Evolutionary conservation across 53 echinoderm and acorn worm genomes (phyloP), one percentile per base, ranked within the genome.

Genomic region (Temnopleurus reevesii): DNA sequence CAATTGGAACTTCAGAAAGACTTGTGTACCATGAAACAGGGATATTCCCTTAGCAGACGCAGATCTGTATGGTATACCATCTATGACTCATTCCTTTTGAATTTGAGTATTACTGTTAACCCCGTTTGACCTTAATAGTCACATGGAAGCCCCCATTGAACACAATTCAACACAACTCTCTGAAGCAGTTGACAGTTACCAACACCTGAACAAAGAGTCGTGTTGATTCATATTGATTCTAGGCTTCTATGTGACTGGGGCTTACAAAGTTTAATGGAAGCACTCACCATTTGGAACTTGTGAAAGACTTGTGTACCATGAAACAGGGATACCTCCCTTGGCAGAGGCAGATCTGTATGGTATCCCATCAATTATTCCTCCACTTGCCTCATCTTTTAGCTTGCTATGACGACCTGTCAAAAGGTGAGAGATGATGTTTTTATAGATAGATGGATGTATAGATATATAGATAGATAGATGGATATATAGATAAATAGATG

Each of bases 11-110:
- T 57, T 95, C 91, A 71, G 84, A 82, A 43, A 97, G 84, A 59
- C 91, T 91, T 45, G 91, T 90, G 53, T 97, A 94, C 98, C 98
- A 97, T 12, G 90, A 91, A 45, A 97, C 90, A 45, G 98, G 98
- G 4, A 94, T 76, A 12, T 94, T 47, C 89, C 92, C 88, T 92
- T 92, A 30, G 87, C 92, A 31, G 12, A 59, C 18, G 60, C 84
- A 21, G 80, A 80, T 63, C n/a, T n/a, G n/a, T n/a, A n/a, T n/a
- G n/a, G n/a, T n/a, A n/a, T n/a, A n/a, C n/a, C n/a, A n/a, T n/a
- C n/a, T n/a, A n/a, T n/a, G n/a, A n/a, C n/a, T n/a, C n/a, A n/a
- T n/a, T n/a, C n/a, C n/a, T n/a, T n/a, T n/a, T n/a, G n/a, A n/a
- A n/a, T n/a, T n/a, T n/a, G n/a, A n/a, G n/a, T n/a, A n/a, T n/a